phyloP scores from a whole-genome alignment of 1,140 invertebrate species.

The Ceratosolen solmsi region DNA sequence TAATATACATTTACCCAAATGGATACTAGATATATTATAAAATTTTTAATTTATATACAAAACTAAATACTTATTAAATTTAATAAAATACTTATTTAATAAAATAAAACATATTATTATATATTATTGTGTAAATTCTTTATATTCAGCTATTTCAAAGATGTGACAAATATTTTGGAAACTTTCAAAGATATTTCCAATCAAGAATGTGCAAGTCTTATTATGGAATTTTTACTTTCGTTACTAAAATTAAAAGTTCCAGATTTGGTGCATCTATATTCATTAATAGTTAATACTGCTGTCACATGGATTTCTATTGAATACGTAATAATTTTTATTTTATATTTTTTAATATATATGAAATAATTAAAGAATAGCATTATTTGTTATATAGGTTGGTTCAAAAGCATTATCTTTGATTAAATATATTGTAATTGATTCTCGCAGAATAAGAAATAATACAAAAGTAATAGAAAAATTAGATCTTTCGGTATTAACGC shows the following conservation, averaged over 20 bases:
- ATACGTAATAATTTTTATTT: conserved; percentile 57
- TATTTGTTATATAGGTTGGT: conserved; percentile 59
- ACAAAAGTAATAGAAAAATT: conserved; percentile 61
- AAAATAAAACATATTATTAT: too few species aligned
- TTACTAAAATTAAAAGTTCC: conserved; percentile 69
- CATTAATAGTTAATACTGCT: conserved; percentile 67
- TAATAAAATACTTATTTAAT: too few species aligned
- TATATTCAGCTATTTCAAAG: conserved; percentile 60
- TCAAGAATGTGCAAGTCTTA: conserved; percentile 69
- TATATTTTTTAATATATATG: background rate
- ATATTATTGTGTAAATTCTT: conserved; percentile 4
- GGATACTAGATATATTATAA: too few species aligned
- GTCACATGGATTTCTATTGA: conserved; percentile 71
- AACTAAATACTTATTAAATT: too few species aligned
- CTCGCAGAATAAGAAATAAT: conserved; percentile 53
- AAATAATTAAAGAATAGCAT: conserved; percentile 1
- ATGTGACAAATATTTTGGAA: conserved; percentile 62
- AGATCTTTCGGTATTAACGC: conserved; percentile 65
- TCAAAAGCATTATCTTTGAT: conserved; percentile 67
- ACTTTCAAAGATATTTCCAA: conserved; percentile 62
- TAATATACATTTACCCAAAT: too few species aligned
- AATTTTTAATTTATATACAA: too few species aligned
- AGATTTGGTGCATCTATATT: conserved; percentile 66
- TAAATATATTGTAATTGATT: conserved; percentile 64
- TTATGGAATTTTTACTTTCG: conserved; percentile 74